Evolutionary conservation across 1,140 invertebrate species (phyloP).

Genomic region (Choristoneura fumiferana): DNA sequence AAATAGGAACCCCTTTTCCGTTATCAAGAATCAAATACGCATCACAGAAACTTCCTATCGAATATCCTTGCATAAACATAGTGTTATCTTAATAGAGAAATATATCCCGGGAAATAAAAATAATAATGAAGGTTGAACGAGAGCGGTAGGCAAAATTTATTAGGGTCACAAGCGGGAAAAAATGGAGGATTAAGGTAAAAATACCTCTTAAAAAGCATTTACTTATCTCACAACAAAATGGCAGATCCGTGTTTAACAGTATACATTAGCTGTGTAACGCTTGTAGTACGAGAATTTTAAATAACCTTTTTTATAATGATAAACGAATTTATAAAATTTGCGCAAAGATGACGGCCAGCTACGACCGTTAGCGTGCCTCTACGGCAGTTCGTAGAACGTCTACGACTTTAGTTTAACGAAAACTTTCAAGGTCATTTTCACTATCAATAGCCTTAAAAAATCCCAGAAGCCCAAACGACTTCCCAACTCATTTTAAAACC

Average conservation of each 20-base stretch:
- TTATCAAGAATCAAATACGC: too few species aligned
- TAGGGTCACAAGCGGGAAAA: constrained; percentile 10
- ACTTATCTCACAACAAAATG: constrained; percentile 3
- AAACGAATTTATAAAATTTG: too few species aligned
- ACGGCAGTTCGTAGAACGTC: not conserved
- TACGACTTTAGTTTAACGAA: not conserved
- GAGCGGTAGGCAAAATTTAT: constrained; percentile 10
- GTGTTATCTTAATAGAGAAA: not conserved
- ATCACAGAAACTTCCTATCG: too few species aligned
- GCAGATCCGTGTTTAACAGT: too few species aligned
- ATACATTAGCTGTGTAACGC: too few species aligned
- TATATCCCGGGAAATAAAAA: constrained; percentile 3
- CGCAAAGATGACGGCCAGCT: too few species aligned
- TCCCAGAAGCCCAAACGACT: not conserved
- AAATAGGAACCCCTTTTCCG: too few species aligned
- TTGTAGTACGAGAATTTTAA: too few species aligned
- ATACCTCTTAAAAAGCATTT: constrained; percentile 8
- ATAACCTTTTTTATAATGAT: too few species aligned
- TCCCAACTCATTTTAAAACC: too few species aligned
- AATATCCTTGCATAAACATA: too few species aligned
- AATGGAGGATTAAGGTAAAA: constrained; percentile 15
- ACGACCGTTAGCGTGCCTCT: not conserved
- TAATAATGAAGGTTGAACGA: not conserved
- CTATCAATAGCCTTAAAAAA: not conserved
- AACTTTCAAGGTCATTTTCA: not conserved